Conservation (phyloP, 2,113 vertebrate genomes). For the Pituophis catenifer region DNA sequence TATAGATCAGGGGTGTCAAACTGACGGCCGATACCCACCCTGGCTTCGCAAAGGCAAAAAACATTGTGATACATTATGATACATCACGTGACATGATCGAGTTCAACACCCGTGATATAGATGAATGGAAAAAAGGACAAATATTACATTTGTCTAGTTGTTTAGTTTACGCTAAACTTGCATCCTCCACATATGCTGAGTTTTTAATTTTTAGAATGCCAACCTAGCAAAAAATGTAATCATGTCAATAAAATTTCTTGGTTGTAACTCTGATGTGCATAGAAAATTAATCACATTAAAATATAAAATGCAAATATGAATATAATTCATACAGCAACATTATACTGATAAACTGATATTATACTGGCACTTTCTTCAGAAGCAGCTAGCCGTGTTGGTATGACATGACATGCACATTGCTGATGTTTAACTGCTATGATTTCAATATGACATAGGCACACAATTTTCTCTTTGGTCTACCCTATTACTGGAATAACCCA, state of each 20-base stretch:
- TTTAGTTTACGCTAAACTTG: neutral
- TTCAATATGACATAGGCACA: neutral
- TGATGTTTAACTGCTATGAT: neutral
- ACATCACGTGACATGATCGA: no score
- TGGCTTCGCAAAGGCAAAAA: no score
- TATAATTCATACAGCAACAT: no score
- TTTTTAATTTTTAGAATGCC: neutral
- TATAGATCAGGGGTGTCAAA: neutral
- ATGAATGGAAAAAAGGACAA: neutral
- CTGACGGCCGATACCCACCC: no score
- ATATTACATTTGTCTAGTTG: neutral
- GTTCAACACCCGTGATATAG: neutral
- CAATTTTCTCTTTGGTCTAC: neutral
- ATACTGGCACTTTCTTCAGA: neutral
- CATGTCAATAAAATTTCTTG: neutral
- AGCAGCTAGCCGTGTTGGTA: neutral
- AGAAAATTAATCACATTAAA: neutral
- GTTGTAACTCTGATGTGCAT: neutral
- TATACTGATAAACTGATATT: neutral
- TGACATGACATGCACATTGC: neutral
- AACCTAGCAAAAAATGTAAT: neutral
- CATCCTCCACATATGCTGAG: neutral
- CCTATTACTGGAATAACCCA: neutral
- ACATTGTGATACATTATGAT: no score
- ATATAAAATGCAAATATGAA: neutral